A percentile compares a stretch with the other conserved stretches of the same genome.
Evolutionary conservation across 2,113 vertebrate species (phyloP).

Genomic region (Hippolais icterina): DNA sequence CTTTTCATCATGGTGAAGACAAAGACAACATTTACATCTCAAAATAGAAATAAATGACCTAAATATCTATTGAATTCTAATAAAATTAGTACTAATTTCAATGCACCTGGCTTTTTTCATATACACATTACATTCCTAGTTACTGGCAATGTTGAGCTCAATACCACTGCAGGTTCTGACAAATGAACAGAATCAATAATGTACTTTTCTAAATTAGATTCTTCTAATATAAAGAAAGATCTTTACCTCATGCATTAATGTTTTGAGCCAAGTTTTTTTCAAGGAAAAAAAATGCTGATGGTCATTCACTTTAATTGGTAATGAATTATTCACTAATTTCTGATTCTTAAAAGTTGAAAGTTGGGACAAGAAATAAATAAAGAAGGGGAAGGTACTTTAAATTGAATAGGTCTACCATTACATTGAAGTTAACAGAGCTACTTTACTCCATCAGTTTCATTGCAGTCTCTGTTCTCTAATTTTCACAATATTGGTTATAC

Average conservation of each 20-base stretch:
- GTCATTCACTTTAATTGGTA: slow-evolving; percentile 14
- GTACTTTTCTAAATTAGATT: slow-evolving; percentile 62
- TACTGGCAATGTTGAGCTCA: slow-evolving; percentile 46
- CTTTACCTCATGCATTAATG: not conserved
- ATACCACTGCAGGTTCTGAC: slow-evolving; percentile 29
- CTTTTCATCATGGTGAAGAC: slow-evolving; percentile 43
- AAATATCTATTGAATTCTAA: slow-evolving; percentile 53
- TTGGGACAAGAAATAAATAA: slow-evolving; percentile 38
- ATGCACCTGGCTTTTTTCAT: slow-evolving; percentile 62
- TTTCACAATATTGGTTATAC: not conserved
- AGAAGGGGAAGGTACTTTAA: not conserved
- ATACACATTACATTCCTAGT: slow-evolving; percentile 42
- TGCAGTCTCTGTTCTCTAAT: not conserved
- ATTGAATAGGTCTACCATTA: slow-evolving; percentile 7
- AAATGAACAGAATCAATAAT: slow-evolving; percentile 52
- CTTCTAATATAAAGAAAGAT: not conserved
- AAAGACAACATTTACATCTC: slow-evolving; percentile 21
- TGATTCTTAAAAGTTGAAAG: slow-evolving; percentile 13
- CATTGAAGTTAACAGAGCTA: not conserved
- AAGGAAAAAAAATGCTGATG: not conserved
- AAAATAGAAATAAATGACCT: slow-evolving; percentile 47
- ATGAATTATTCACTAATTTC: slow-evolving; percentile 12
- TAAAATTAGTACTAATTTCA: slow-evolving; percentile 37
- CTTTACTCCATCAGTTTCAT: not conserved
- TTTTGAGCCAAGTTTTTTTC: slow-evolving; percentile 10